A percentile compares a stretch with the other conserved stretches of the same genome.
phyloP scores from a whole-genome alignment of 2,113 vertebrate genomes.

The Callospermophilus lateralis region DNA sequence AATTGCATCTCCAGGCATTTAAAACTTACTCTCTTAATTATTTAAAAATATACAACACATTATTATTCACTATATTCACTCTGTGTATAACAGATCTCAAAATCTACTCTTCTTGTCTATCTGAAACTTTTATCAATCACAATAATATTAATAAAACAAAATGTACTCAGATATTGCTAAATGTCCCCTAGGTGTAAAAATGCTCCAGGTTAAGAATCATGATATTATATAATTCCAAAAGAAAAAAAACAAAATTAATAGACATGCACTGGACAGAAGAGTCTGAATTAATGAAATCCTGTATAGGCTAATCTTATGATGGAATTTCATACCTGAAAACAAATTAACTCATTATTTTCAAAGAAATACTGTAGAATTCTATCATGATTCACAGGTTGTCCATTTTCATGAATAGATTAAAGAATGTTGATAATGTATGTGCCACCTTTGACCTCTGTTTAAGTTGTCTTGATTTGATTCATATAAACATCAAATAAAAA shows the following conservation, averaged over 20 bases:
- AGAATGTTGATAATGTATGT: neutral
- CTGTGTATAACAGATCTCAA: neutral
- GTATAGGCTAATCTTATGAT: neutral
- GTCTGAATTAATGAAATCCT: neutral
- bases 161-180: neutral
- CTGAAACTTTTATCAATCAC: neutral
- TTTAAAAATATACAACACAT: neutral
- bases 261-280: neutral
- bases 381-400: neutral
- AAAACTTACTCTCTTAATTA: neutral
- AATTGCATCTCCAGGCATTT: neutral
- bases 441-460: neutral
- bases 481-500: slow-evolving; percentile 41
- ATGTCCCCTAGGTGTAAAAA: neutral
- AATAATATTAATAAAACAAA: slow-evolving; percentile 12
- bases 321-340: neutral
- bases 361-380: slow-evolving; percentile 15
- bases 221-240: neutral
- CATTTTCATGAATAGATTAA: neutral
- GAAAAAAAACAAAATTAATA: neutral
- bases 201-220: neutral
- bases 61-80: neutral
- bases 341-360: neutral
- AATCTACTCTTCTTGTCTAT: neutral
- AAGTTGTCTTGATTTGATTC: neutral